Evolutionary conservation across 92 coral and sea anemone species (phyloP).

Genomic region (Pocillopora meandrina): DNA sequence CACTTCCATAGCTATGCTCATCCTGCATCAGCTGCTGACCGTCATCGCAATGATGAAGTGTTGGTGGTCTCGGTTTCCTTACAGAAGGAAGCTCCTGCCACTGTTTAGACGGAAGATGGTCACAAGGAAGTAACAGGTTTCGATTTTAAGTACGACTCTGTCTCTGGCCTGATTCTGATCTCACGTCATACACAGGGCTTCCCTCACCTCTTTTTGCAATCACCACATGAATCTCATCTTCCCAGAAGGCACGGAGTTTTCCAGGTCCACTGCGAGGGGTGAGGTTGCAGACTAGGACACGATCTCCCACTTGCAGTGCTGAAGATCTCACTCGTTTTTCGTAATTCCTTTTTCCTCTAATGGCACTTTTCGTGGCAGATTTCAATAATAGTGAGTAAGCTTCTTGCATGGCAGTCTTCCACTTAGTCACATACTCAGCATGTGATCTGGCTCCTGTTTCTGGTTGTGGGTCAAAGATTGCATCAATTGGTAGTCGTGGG

Average conservation of each 20-base stretch:
- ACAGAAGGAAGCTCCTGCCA: not conserved
- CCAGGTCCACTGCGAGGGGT: conserved; percentile 17
- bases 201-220: conserved; percentile 31
- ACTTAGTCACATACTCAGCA: conserved; percentile 44
- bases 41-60: not conserved
- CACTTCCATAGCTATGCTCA: not conserved
- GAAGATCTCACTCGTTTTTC: conserved; percentile 42
- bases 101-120: not conserved
- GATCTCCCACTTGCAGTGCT: conserved; percentile 46
- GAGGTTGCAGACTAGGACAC: conserved; percentile 51
- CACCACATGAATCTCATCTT: conserved; percentile 32
- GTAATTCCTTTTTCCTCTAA: conserved; percentile 36
- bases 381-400: conserved; percentile 38
- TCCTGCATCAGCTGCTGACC: not conserved
- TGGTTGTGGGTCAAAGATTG: conserved; percentile 24
- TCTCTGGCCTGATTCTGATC: not conserved
- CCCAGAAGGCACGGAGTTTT: not conserved
- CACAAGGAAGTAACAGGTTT: not conserved
- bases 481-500: conserved; percentile 48
- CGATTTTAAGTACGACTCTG: not conserved
- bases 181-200: conserved; percentile 29
- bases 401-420: conserved; percentile 49
- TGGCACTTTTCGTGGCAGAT: conserved; percentile 25
- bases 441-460: conserved; percentile 30
- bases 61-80: not conserved